Evolutionary conservation across 2,888 invertebrate species (phyloP).

Genomic region (Prenolepis imparis): DNA sequence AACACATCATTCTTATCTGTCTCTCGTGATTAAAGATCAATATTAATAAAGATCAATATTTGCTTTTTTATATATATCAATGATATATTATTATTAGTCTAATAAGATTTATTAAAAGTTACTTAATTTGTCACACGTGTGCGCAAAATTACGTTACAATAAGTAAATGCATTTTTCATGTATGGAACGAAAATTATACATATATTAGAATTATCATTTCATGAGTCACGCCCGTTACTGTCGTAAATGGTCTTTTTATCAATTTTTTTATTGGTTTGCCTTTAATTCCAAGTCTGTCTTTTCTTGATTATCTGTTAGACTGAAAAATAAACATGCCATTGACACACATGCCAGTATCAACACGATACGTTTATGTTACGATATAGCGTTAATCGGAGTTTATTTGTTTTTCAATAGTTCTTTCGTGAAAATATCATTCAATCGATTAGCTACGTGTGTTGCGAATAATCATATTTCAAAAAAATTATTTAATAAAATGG

Average conservation of each 20-base stretch:
- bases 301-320: slow-evolving; percentile 1
- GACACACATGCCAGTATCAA: neutral
- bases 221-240: neutral
- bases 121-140: neutral
- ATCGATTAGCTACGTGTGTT: neutral
- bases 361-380: neutral
- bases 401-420: slow-evolving; percentile 16
- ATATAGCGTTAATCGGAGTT: slow-evolving; percentile 10
- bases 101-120: neutral
- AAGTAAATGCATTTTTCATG: neutral
- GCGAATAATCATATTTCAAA: neutral
- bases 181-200: neutral
- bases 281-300: too few relatives aligned
- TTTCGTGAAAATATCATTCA: neutral
- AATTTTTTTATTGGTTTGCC: neutral
- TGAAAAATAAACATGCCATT: neutral
- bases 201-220: neutral
- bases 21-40: neutral
- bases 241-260: neutral
- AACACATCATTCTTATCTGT: neutral
- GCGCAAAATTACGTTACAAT: neutral
- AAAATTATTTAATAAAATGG: slow-evolving; percentile 1
- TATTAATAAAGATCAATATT: neutral
- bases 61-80: neutral
- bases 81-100: neutral